Evolutionary conservation across 2,888 invertebrate species (phyloP).

Genomic region (Agriotes lineatus): DNA sequence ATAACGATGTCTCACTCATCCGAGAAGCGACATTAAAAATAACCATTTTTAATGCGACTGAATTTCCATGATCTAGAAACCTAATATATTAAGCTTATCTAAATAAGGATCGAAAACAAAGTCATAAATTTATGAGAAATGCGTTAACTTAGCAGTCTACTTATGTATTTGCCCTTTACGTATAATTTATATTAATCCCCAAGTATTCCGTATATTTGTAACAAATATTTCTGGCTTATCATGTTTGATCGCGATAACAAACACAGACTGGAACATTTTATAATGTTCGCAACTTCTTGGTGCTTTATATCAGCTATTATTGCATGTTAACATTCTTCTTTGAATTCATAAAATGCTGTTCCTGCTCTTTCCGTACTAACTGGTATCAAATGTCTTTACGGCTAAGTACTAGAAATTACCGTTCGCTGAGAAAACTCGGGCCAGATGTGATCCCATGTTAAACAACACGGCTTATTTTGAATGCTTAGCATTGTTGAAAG

Average conservation of each 20-base stretch:
- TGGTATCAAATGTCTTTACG: constrained; percentile 20
- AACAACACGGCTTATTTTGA: neutral
- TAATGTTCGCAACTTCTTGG: constrained; percentile 39
- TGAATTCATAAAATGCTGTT: constrained; percentile 37
- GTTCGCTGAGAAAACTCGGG: constrained; percentile 15
- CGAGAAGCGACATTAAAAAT: constrained; percentile 9
- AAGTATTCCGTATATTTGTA: constrained; percentile 47
- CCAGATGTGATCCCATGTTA: constrained; percentile 9
- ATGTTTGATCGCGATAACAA: constrained; percentile 46
- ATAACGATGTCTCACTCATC: constrained; percentile 4
- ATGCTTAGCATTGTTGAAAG: neutral
- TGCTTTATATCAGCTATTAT: constrained; percentile 44
- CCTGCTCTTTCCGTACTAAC: constrained; percentile 16
- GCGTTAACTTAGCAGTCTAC: constrained; percentile 42
- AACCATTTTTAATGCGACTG: constrained; percentile 5
- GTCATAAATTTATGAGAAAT: constrained; percentile 46
- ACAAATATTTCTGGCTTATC: constrained; percentile 47
- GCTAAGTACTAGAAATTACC: constrained; percentile 15
- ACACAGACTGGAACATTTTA: constrained; percentile 43
- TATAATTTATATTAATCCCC: constrained; percentile 47
- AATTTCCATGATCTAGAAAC: constrained; percentile 35
- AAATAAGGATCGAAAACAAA: constrained; percentile 45
- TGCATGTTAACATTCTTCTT: constrained; percentile 44
- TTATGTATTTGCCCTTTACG: constrained; percentile 47
- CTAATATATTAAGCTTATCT: constrained; percentile 44